Conservation (phyloP, 1,140 invertebrate genomes). For the Brachionus paranguensis region DNA sequence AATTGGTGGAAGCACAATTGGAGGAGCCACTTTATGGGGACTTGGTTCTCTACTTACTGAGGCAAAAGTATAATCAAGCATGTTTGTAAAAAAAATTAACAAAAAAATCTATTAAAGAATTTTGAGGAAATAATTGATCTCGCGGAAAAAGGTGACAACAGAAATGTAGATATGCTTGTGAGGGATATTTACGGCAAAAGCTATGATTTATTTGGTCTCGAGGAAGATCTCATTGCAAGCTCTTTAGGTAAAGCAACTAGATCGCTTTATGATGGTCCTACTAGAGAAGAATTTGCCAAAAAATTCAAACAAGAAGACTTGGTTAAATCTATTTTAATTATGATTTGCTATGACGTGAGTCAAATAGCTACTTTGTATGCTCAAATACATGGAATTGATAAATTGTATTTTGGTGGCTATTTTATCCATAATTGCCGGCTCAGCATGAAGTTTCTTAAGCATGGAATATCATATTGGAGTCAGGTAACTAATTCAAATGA, state of each 20-base stretch:
- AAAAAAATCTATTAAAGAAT: constrained; percentile 66
- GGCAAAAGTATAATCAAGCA: constrained; percentile 58
- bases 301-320: constrained; percentile 78
- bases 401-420: constrained; percentile 93
- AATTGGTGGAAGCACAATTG: constrained; percentile 91
- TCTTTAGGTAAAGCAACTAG: constrained; percentile 77
- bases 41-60: constrained; percentile 67
- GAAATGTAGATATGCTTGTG: constrained; percentile 87
- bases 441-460: constrained; percentile 90
- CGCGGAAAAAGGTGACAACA: constrained; percentile 85
- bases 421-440: constrained; percentile 93
- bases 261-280: constrained; percentile 64
- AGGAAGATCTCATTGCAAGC: constrained; percentile 80
- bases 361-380: constrained; percentile 95
- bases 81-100: not conserved
- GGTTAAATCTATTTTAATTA: constrained; percentile 87
- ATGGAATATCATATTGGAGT: constrained; percentile 97
- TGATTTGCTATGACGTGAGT: constrained; percentile 98
- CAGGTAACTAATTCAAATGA: constrained; percentile 51
- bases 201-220: constrained; percentile 81
- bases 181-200: constrained; percentile 95
- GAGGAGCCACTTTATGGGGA: constrained; percentile 88
- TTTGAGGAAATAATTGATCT: constrained; percentile 96
- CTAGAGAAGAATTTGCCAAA: constrained; percentile 71
- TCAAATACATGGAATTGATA: constrained; percentile 60